These are phyloP conservation scores for Acinonyx jubatus DNA, from an alignment of 2,113 vertebrate genomes.

Conservation along the genomic window DNA sequence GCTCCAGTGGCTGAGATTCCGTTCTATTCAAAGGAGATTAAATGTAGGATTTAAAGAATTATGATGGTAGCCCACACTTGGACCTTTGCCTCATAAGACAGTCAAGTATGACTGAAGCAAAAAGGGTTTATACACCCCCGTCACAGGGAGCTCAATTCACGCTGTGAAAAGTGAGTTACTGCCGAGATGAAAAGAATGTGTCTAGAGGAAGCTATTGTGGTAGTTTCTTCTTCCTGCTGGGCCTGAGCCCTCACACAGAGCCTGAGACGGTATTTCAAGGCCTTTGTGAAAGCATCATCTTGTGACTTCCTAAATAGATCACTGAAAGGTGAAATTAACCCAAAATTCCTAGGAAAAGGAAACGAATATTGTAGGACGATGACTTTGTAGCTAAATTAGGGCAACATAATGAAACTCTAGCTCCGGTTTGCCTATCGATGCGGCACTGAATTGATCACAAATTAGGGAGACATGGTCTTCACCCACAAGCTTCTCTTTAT, in stretches of 20 bases:
- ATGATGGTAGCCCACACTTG: not conserved
- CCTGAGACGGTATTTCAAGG: not conserved
- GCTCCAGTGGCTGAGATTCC: not conserved
- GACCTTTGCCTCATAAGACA: constrained; percentile 8
- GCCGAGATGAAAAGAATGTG: not conserved
- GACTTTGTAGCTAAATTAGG: not conserved
- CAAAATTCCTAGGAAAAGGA: not conserved
- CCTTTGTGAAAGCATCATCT: not conserved
- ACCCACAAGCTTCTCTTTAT: not conserved
- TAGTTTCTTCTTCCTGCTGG: not conserved
- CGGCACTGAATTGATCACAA: not conserved
- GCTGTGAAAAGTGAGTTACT: not conserved
- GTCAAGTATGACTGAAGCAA: not conserved
- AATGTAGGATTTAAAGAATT: not conserved
- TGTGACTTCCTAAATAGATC: not conserved
- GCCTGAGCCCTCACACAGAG: not conserved
- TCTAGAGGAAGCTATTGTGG: not conserved
- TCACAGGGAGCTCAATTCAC: not conserved
- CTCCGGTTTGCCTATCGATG: not conserved
- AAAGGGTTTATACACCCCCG: not conserved
- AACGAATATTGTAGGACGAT: not conserved
- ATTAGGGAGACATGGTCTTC: not conserved
- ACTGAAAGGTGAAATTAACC: constrained; percentile 39
- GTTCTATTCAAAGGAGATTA: not conserved
- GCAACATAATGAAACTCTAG: not conserved